Evolutionary conservation across 2,888 invertebrate species (phyloP).

Genomic region (Leptarthrus brevirostris): DNA sequence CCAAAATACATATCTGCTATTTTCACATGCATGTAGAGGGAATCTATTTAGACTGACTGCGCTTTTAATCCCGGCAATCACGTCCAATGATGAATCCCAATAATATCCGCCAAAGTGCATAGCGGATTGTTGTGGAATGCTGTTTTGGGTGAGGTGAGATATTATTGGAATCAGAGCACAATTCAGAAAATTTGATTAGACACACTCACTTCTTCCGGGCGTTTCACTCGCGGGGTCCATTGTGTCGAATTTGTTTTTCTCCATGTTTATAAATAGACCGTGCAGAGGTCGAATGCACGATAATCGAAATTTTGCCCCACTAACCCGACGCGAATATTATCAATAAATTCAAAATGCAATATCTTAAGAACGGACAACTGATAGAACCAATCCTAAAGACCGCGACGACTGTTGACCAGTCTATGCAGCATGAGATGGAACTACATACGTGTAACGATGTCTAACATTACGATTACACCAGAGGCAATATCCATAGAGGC

Average conservation of each 20-base stretch:
- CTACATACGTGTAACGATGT: neutral
- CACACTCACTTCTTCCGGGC: slow-evolving; percentile 25
- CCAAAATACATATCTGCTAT: no score
- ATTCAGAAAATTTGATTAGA: neutral
- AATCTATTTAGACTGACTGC: no score
- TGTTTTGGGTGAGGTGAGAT: slow-evolving; percentile 12
- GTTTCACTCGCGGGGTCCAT: slow-evolving; percentile 29
- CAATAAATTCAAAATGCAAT: slow-evolving; percentile 10
- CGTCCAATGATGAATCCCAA: no score
- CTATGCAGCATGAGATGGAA: neutral
- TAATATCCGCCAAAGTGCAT: no score
- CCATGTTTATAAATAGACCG: slow-evolving; percentile 6
- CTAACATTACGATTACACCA: neutral
- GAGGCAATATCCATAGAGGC: slow-evolving; percentile 1
- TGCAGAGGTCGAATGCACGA: neutral
- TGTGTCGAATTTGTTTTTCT: slow-evolving; percentile 10
- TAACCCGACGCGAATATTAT: neutral
- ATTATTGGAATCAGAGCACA: slow-evolving; percentile 16
- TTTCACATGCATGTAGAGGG: no score
- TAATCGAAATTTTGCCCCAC: slow-evolving; percentile 25
- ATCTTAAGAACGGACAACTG: neutral
- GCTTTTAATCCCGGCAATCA: no score
- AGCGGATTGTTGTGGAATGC: neutral
- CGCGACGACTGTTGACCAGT: neutral
- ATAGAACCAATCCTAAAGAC: neutral